A percentile compares a stretch with the other conserved stretches of the same genome.
These are phyloP conservation scores for Melolontha melolontha DNA, from an alignment of 2,888 invertebrate genomes.

Conservation along the genomic window DNA sequence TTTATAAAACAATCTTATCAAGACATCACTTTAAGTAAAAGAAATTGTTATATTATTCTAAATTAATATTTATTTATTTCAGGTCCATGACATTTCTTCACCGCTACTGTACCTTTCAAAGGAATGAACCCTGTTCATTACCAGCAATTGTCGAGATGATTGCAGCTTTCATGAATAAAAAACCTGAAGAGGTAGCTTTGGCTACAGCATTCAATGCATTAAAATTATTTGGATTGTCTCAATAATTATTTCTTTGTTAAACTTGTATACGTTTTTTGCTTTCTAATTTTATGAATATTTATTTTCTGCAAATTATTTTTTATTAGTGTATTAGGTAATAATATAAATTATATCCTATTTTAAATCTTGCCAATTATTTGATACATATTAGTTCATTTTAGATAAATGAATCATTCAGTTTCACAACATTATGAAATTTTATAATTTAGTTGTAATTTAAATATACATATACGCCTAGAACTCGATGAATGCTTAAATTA, in stretches of 20 bases:
- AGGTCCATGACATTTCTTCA: constrained; percentile 85
- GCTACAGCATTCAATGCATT: constrained; percentile 93
- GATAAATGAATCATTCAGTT: constrained; percentile 20
- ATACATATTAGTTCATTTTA: constrained; percentile 10
- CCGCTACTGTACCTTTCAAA: constrained; percentile 94
- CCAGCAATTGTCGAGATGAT: constrained; percentile 94
- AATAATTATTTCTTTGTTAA: constrained; percentile 63
- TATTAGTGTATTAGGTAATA: constrained; percentile 17
- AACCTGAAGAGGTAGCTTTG: constrained; percentile 90
- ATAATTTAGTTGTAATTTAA: constrained; percentile 12
- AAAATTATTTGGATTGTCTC: constrained; percentile 88
- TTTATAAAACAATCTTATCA: no score
- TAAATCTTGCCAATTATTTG: constrained; percentile 31
- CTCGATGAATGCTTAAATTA: constrained; percentile 16
- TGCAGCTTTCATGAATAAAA: constrained; percentile 89
- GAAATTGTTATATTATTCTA: no score
- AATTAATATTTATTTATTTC: constrained; percentile 47
- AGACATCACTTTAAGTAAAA: no score
- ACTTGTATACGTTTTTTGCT: constrained; percentile 20
- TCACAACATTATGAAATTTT: constrained; percentile 21
- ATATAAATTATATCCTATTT: constrained; percentile 21
- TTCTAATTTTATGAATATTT: constrained; percentile 22
- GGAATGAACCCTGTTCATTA: constrained; percentile 95
- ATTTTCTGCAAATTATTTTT: constrained; percentile 24
- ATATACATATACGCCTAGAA: constrained; percentile 2